phyloP scores from a whole-genome alignment of 1,140 invertebrate species.

The Laupala kohalensis region DNA sequence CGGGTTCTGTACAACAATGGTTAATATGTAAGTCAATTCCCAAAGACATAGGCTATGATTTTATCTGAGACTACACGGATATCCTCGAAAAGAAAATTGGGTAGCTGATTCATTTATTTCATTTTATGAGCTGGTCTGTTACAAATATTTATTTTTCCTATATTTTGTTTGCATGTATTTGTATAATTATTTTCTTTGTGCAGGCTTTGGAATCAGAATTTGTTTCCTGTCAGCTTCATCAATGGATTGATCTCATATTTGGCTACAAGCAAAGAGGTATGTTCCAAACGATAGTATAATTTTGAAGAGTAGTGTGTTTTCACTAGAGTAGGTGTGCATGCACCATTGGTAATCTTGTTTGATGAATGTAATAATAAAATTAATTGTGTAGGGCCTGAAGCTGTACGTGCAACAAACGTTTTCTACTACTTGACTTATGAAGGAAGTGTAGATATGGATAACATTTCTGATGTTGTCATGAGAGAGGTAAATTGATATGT shows the following conservation, averaged over 20 bases:
- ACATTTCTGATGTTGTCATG: conserved; percentile 81
- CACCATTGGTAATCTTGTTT: too few relatives aligned
- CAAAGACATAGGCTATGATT: too few relatives aligned
- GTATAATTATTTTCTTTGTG: conserved; percentile 15
- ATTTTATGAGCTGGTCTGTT: too few relatives aligned
- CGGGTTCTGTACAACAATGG: too few relatives aligned
- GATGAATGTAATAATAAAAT: background rate
- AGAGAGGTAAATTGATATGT: conserved; percentile 64
- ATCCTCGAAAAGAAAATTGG: too few relatives aligned
- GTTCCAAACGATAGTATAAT: too few relatives aligned
- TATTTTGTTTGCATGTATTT: background rate
- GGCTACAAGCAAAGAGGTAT: conserved; percentile 96
- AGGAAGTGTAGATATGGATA: conserved; percentile 86
- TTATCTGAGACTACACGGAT: too few relatives aligned
- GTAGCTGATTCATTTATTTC: too few relatives aligned
- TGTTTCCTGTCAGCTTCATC: conserved; percentile 97
- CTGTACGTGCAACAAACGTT: conserved; percentile 90
- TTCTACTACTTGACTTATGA: conserved; percentile 99
- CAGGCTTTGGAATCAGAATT: conserved; percentile 96
- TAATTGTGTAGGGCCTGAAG: conserved; percentile 68
- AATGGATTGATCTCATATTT: conserved; percentile 99
- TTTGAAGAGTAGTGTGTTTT: too few relatives aligned
- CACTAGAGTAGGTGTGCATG: too few relatives aligned
- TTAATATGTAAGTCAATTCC: too few relatives aligned
- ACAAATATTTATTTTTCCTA: background rate